Conservation (phyloP, 1,140 invertebrate species). For the Drosophila watanabei region DNA sequence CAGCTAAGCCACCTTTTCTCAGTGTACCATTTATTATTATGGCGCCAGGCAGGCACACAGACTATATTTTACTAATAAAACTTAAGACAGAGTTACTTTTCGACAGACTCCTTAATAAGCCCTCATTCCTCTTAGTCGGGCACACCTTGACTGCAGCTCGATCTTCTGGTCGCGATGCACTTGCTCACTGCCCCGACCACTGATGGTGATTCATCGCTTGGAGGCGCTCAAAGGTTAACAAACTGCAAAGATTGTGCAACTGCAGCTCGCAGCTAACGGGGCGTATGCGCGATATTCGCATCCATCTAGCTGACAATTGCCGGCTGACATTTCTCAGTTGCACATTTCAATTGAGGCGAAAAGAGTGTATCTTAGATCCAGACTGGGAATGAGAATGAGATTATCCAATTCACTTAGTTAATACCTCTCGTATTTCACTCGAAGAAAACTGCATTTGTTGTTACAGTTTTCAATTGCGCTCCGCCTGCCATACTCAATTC, state of each 20-base stretch:
- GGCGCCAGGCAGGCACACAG: slow-evolving; percentile 1
- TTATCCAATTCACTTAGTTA: slow-evolving; percentile 83
- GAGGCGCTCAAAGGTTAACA: slow-evolving; percentile 63
- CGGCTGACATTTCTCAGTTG: slow-evolving; percentile 82
- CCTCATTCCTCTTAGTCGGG: slow-evolving; percentile 45
- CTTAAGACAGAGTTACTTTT: background rate
- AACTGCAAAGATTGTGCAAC: slow-evolving; percentile 57
- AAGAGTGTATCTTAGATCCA: slow-evolving; percentile 48
- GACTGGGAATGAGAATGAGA: slow-evolving; percentile 64
- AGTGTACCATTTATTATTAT: background rate
- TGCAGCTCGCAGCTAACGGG: slow-evolving; percentile 40
- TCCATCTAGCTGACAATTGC: slow-evolving; percentile 82
- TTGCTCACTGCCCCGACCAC: slow-evolving; percentile 35
- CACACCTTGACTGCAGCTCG: slow-evolving; percentile 39
- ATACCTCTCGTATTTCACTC: slow-evolving; percentile 32
- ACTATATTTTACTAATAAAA: background rate
- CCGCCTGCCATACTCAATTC: slow-evolving; percentile 85
- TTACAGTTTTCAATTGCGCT: slow-evolving; percentile 72
- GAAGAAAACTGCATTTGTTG: slow-evolving; percentile 35
- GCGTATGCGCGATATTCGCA: slow-evolving; percentile 77
- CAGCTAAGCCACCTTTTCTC: background rate
- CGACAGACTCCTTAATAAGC: slow-evolving; percentile 1
- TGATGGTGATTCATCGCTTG: slow-evolving; percentile 38
- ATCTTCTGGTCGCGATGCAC: slow-evolving; percentile 38
- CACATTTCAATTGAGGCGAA: slow-evolving; percentile 83